Evolutionary conservation across 2,888 invertebrate genomes (phyloP), one percentile per base, ranked within the genome.

Genomic region (Drosophila longiperda): DNA sequence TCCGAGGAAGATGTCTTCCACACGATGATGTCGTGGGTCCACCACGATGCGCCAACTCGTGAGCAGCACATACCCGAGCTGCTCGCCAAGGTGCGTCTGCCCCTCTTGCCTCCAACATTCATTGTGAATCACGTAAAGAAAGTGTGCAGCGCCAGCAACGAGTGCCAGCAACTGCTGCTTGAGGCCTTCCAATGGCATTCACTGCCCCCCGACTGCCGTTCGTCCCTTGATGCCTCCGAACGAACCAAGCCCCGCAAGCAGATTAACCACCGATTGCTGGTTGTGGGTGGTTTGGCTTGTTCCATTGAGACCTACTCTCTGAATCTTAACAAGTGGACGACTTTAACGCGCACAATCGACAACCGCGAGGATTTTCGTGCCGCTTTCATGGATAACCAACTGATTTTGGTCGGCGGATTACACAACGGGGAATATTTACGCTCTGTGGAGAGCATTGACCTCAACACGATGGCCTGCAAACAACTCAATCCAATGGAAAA

Each of bases 101-200:
- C 98, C 9, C 94, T 98, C 50, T 94, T 99, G 63, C 95, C 96
- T 71, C 98, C 98, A 38, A 96, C 97, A 95, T 98, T 98, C 92
- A 95, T 98, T 81, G 96, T 97, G 62, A 98, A 98, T 92, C 95
- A 97, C 92, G 97, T 98, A 38, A 97, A 97, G 93, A 90, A 91
- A 32, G 94, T 94, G 0, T 95, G 95, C 84, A 94, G 94, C 91
- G 96, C 45, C 12, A 45, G 94, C 91, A 94, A 95, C 49, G 95
- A 95, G 64, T 98, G 98, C 88, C 97, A 97, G 90, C 96, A 97
- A 69, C 94, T 98, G 61, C 96, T 99, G 61, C 97, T 98, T 96
- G 98, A 98, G 93, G 98, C 98, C 15, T 95, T 98, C 77, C 98
- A 98, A 90, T 98, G 98, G 95, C 98, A 98, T 92, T 94, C 98